These are phyloP conservation scores for Rhineura floridana DNA, from an alignment of 2,113 vertebrate genomes.

Conservation along the genomic window DNA sequence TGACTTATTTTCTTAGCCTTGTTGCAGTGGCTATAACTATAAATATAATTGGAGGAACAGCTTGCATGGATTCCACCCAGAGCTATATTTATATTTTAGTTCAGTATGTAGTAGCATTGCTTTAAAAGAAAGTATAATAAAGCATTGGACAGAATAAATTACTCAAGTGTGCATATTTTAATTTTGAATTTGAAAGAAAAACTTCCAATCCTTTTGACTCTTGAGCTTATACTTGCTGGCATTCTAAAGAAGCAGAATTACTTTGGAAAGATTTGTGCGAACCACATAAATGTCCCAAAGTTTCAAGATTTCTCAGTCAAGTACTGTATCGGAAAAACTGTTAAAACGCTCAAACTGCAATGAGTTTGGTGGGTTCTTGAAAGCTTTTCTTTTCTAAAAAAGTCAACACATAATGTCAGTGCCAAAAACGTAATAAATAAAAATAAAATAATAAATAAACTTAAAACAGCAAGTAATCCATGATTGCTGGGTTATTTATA, in stretches of 20 bases:
- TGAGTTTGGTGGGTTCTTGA: neutral
- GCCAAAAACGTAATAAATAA: no score
- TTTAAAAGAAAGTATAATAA: neutral
- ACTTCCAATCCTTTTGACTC: neutral
- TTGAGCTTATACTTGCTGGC: neutral
- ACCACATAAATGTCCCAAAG: neutral
- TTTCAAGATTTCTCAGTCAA: neutral
- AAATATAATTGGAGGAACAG: neutral
- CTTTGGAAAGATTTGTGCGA: neutral
- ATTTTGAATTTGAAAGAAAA: neutral
- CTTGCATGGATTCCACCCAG: neutral
- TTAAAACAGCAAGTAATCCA: no score
- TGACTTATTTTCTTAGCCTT: neutral
- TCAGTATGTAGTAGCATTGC: neutral
- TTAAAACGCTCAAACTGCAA: neutral
- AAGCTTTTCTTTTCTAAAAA: neutral
- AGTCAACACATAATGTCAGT: no score
- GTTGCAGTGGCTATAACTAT: neutral
- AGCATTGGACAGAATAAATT: neutral
- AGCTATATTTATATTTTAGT: conserved; percentile 4
- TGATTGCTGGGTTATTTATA: no score
- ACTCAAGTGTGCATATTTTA: neutral
- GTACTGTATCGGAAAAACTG: neutral
- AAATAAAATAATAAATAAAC: no score
- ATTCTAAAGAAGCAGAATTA: neutral